phyloP scores from a whole-genome alignment of 2,888 invertebrate species.

The Apodemia zela region DNA sequence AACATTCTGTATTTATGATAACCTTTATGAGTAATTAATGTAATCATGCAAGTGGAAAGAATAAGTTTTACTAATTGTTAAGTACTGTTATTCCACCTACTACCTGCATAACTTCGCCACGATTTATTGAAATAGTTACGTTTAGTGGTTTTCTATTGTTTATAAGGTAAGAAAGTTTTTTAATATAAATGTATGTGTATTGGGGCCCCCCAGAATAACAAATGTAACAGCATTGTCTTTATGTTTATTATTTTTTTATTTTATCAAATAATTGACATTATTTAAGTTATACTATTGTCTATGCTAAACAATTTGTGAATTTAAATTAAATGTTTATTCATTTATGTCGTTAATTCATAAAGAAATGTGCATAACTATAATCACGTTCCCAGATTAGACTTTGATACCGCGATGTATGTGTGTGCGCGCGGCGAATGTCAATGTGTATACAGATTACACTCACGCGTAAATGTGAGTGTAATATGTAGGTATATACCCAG shows the following conservation, averaged over 20 bases:
- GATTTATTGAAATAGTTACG: constrained; percentile 3
- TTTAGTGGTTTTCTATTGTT: background rate
- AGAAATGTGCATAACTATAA: constrained; percentile 37
- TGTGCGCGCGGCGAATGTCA: constrained; percentile 46
- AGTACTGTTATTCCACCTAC: constrained; percentile 17
- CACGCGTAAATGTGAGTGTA: no score
- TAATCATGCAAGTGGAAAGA: constrained; percentile 4
- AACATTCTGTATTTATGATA: background rate
- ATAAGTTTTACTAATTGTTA: background rate
- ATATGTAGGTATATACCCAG: no score
- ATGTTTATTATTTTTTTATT: no score
- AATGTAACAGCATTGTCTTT: no score
- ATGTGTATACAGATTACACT: constrained; percentile 29
- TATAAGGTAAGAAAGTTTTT: constrained; percentile 15
- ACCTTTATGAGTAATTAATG: background rate
- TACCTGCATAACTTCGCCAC: constrained; percentile 11
- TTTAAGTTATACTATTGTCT: background rate
- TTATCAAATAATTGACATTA: background rate
- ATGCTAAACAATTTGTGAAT: background rate
- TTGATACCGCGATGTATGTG: constrained; percentile 64
- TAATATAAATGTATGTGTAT: background rate
- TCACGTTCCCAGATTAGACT: constrained; percentile 60
- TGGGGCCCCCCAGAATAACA: background rate
- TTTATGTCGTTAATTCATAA: background rate
- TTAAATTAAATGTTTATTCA: background rate